Evolutionary conservation across 2,113 vertebrate species (phyloP).

Genomic region (Irena cyanogastra): DNA sequence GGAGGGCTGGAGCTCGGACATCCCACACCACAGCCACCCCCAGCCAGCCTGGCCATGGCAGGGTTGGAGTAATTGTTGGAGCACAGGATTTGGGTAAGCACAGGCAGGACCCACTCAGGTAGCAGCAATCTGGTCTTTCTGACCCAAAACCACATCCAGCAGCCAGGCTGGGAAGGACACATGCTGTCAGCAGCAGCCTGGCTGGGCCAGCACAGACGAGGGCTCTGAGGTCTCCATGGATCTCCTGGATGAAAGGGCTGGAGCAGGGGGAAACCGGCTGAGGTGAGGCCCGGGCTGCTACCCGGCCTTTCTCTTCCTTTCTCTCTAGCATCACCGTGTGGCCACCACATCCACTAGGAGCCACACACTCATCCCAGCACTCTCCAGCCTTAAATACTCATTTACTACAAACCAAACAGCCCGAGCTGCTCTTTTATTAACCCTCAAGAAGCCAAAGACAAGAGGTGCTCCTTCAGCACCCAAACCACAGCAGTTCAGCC

Average conservation of each 20-base stretch:
- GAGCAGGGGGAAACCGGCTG: neutral
- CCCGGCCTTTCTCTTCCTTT: neutral
- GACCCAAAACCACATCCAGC: neutral
- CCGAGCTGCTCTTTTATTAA: neutral
- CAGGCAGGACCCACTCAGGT: neutral
- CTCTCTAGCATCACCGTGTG: constrained; percentile 17
- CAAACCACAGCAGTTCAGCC: neutral
- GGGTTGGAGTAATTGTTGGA: neutral
- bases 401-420: neutral
- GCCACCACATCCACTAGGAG: neutral
- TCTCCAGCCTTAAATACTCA: neutral
- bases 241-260: neutral
- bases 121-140: neutral
- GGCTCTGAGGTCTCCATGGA: neutral
- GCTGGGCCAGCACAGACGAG: accelerated
- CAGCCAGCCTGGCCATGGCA: neutral
- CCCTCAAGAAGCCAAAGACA: neutral
- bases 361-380: neutral
- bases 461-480: neutral
- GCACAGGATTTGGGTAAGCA: neutral
- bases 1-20: accelerated
- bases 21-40: neutral
- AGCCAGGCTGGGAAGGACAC: neutral
- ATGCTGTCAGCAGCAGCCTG: neutral
- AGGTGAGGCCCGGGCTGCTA: neutral